Conservation (phyloP, 2,888 invertebrate genomes). For the Oligia fasciuncula region DNA sequence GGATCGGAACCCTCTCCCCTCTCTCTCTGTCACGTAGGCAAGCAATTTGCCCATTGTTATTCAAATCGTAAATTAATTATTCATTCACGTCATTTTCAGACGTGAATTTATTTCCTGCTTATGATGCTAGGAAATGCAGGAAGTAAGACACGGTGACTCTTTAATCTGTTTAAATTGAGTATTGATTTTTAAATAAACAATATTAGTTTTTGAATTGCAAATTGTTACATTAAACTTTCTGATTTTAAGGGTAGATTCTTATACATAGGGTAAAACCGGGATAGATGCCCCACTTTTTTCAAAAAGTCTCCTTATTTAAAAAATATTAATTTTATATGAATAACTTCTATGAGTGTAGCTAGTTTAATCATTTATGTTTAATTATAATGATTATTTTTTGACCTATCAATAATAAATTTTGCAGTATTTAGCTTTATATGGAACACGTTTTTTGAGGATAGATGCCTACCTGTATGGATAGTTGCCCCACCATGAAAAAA, state of each 20-base stretch:
- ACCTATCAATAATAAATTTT: no score
- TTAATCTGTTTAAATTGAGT: conserved; percentile 14
- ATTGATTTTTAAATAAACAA: conserved; percentile 15
- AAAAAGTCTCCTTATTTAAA: no score
- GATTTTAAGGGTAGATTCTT: neutral
- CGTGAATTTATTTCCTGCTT: conserved; percentile 74
- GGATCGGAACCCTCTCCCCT: conserved; percentile 39
- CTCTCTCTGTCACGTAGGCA: conserved; percentile 58
- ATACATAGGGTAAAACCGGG: no score
- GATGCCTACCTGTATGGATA: no score
- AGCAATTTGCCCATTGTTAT: conserved; percentile 83
- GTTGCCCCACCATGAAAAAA: no score
- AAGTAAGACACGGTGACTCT: conserved; percentile 42
- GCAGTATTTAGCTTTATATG: no score
- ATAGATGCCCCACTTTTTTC: no score
- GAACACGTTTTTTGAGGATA: no score
- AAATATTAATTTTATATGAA: no score
- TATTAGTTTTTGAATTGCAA: neutral
- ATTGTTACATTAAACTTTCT: neutral
- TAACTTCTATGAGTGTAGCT: no score
- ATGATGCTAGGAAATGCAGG: conserved; percentile 51
- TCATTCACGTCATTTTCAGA: conserved; percentile 82
- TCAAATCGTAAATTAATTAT: conserved; percentile 84
- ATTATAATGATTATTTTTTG: no score
- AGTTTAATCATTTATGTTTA: no score